phyloP scores from a whole-genome alignment of 2,797 vertebrate genomes.

The Parauchenoglanis punctatus region DNA sequence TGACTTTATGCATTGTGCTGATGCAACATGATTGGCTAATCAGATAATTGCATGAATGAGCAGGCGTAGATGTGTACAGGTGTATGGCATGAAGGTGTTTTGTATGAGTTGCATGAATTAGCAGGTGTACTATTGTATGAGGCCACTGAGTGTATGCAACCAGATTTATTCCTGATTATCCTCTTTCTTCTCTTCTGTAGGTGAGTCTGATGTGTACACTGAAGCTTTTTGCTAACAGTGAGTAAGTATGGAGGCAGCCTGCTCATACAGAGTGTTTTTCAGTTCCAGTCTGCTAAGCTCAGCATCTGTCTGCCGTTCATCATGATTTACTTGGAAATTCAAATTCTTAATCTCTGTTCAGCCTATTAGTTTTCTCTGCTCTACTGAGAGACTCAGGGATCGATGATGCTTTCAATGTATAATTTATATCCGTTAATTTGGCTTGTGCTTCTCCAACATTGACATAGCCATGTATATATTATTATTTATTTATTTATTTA shows the following conservation, averaged over 20 bases:
- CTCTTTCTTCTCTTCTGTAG: constrained; percentile 7
- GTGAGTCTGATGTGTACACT: constrained; percentile 26
- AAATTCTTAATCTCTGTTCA: neutral
- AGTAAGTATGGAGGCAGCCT: constrained; percentile 7
- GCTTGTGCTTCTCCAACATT: too few relatives aligned
- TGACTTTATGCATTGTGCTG: neutral
- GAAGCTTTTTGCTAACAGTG: constrained; percentile 17
- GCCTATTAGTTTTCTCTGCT: neutral
- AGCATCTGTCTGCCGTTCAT: neutral
- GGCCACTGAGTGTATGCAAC: neutral
- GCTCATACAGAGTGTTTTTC: neutral
- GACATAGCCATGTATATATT: too few relatives aligned
- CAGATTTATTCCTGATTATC: constrained; percentile 8
- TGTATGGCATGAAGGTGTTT: too few relatives aligned
- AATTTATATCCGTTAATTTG: neutral
- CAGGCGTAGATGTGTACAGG: too few relatives aligned
- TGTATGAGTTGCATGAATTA: neutral
- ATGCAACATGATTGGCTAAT: neutral
- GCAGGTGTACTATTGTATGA: neutral
- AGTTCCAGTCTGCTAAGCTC: neutral
- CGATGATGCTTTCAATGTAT: neutral
- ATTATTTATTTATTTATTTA: too few relatives aligned
- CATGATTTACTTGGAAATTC: neutral
- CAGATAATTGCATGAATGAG: neutral
- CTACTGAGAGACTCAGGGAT: neutral